Evolutionary conservation across 1,140 invertebrate species (phyloP).

Genomic region (Trissolcus basalis): DNA sequence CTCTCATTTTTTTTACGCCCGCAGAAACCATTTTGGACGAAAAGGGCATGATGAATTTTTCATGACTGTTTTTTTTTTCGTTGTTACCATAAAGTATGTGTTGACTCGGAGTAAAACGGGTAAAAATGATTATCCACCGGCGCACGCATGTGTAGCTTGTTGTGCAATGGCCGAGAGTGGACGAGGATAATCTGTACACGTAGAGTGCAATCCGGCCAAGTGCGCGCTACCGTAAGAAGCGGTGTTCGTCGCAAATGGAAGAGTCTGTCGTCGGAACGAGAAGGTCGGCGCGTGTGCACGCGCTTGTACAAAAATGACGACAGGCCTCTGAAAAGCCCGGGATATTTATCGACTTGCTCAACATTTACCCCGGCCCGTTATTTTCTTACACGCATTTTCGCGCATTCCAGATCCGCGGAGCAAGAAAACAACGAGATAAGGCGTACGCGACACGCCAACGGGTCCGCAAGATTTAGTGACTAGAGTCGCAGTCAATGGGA

Average conservation of each 20-base stretch:
- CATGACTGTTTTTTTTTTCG: too few species aligned
- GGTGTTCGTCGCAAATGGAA: conserved; percentile 26
- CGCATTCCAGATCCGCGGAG: conserved; percentile 25
- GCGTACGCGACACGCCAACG: conserved; percentile 22
- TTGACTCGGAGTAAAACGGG: neutral
- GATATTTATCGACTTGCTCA: conserved; percentile 50
- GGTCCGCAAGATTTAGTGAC: conserved; percentile 47
- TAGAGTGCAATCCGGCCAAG: too few species aligned
- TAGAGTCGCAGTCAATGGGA: conserved; percentile 37
- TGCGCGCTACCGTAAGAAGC: neutral
- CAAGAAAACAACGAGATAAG: conserved; percentile 12
- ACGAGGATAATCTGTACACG: too few species aligned
- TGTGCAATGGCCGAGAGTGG: too few species aligned
- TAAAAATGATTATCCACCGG: conserved; percentile 12
- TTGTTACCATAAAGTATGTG: neutral
- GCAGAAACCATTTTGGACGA: neutral
- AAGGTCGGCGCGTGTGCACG: conserved; percentile 34
- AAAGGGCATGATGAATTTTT: neutral
- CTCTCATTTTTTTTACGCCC: too few species aligned
- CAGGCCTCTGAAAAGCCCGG: conserved; percentile 14
- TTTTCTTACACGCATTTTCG: conserved; percentile 50
- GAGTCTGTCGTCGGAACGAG: conserved; percentile 1
- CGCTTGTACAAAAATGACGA: conserved; percentile 36
- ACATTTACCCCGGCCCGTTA: conserved; percentile 53
- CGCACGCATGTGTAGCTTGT: conserved; percentile 10